Evolutionary conservation across 2,797 vertebrate genomes (phyloP).

Genomic region (Poeciliopsis presidionis): DNA sequence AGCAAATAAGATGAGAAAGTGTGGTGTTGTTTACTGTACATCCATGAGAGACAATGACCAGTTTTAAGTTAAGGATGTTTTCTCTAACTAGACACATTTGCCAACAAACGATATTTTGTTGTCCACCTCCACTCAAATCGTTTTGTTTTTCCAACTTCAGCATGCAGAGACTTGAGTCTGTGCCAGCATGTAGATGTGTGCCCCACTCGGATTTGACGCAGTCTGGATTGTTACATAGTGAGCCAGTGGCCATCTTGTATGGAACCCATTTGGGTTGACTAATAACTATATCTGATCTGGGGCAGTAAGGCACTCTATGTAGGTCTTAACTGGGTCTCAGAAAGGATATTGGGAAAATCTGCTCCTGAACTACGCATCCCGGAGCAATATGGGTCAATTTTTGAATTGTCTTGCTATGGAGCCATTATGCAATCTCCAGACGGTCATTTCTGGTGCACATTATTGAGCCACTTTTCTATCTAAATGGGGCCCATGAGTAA

Average conservation of each 20-base stretch:
- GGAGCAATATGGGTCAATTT: neutral
- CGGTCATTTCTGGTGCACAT: neutral
- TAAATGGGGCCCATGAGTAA: neutral
- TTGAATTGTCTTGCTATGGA: neutral
- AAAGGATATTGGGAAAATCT: neutral
- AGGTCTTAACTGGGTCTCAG: neutral
- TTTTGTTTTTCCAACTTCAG: slow-evolving; percentile 1
- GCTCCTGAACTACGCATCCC: neutral
- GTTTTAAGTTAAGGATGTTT: neutral
- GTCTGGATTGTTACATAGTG: neutral
- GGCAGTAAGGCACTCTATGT: neutral
- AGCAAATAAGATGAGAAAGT: neutral
- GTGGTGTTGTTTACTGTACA: neutral
- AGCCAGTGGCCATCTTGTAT: neutral
- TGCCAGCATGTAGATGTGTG: neutral
- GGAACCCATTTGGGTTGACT: neutral
- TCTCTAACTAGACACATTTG: neutral
- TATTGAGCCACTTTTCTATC: neutral
- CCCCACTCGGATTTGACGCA: neutral
- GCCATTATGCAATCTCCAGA: neutral
- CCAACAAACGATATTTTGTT: neutral
- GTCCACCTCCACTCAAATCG: neutral
- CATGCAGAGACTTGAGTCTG: neutral
- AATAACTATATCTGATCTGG: neutral
- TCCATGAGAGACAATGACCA: neutral